Evolutionary conservation across 2,113 vertebrate genomes (phyloP).

Genomic region (Boulengeromyrus knoepffleri): DNA sequence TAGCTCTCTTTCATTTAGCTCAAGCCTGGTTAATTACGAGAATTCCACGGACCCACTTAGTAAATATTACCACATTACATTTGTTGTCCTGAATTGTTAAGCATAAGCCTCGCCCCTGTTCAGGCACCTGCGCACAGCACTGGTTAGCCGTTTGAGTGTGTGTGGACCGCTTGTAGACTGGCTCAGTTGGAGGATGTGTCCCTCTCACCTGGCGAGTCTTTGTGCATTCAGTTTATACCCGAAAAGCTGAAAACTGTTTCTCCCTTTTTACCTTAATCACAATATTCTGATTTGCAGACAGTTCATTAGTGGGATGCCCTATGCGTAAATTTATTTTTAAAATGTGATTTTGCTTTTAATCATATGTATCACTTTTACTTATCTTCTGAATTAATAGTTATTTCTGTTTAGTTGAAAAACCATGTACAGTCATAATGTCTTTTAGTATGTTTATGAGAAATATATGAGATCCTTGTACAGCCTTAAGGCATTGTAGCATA

Average conservation of each 20-base stretch:
- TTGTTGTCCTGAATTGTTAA: background rate
- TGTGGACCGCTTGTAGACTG: background rate
- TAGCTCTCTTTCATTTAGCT: background rate
- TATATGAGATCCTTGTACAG: background rate
- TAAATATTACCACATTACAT: background rate
- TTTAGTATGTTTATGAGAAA: background rate
- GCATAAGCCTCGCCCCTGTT: background rate
- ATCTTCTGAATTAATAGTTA: background rate
- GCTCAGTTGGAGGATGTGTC: slow-evolving; percentile 26
- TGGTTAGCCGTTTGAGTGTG: background rate
- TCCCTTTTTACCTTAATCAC: background rate
- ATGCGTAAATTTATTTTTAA: background rate
- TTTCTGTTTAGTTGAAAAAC: background rate
- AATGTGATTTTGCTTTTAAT: background rate
- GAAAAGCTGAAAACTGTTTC: background rate
- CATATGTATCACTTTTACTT: background rate
- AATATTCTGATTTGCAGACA: background rate
- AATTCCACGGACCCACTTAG: background rate
- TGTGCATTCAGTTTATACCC: background rate
- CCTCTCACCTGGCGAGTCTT: slow-evolving; percentile 42
- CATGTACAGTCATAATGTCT: background rate
- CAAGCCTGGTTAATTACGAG: background rate
- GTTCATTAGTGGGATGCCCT: background rate
- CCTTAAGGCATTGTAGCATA: background rate
- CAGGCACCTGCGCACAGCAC: background rate